phyloP scores from a whole-genome alignment of 23 tunicate species.

The Ascidia mentula region DNA sequence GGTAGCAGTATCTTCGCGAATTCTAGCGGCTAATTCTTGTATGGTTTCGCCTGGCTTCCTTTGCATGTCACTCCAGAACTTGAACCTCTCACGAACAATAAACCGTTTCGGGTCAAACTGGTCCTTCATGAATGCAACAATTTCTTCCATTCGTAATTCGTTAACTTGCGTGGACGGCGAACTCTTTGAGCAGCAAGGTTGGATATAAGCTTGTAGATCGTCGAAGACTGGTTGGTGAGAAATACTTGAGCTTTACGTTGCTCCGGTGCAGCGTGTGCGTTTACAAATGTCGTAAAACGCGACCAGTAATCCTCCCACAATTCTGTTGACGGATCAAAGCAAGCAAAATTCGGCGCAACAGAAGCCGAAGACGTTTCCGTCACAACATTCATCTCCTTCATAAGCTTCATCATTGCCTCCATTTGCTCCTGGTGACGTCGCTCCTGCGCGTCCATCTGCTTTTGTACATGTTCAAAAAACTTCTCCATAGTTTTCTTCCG shows the following conservation, averaged over 20 bases:
- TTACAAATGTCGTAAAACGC: conserved; percentile 17
- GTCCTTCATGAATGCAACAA: conserved; percentile 5
- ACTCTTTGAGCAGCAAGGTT: not conserved
- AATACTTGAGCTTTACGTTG: conserved; percentile 20
- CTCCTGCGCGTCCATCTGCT: too few species aligned
- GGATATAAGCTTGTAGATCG: not conserved
- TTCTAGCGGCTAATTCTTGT: conserved; percentile 31
- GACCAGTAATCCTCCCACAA: conserved; percentile 22
- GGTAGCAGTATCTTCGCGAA: conserved; percentile 41
- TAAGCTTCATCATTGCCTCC: too few species aligned
- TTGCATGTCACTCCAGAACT: conserved; percentile 38
- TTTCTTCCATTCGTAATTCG: not conserved
- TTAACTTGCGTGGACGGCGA: not conserved
- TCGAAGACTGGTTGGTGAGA: conserved; percentile 14
- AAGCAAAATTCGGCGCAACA: conserved; percentile 4
- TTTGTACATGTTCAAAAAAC: too few species aligned
- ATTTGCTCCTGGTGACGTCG: too few species aligned
- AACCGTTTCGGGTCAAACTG: conserved; percentile 31
- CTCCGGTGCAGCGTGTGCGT: conserved; percentile 32
- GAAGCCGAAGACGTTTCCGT: not conserved
- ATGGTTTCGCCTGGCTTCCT: conserved; percentile 30
- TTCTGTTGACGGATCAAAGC: conserved; percentile 28
- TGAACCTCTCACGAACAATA: conserved; percentile 26
- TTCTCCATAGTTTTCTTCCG: too few species aligned
- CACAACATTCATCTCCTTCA: too few species aligned